Conservation (phyloP, 1,140 invertebrate genomes). For the Musca domestica region DNA sequence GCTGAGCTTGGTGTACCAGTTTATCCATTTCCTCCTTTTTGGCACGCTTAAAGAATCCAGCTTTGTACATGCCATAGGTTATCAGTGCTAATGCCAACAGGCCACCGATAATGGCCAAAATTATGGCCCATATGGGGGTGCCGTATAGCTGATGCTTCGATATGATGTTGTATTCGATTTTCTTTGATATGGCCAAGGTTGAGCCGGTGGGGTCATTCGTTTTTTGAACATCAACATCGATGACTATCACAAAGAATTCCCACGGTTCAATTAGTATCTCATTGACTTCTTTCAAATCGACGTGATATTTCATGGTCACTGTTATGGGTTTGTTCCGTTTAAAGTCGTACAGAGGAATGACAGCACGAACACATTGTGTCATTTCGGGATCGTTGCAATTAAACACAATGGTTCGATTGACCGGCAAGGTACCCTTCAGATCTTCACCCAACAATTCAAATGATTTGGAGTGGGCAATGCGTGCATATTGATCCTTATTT, state of each 20-base stretch:
- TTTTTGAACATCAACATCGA: constrained; percentile 37
- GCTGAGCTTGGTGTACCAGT: constrained; percentile 34
- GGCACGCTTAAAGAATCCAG: constrained; percentile 48
- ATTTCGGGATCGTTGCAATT: constrained; percentile 46
- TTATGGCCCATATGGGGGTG: constrained; percentile 43
- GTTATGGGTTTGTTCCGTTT: constrained; percentile 42
- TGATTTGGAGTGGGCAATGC: constrained; percentile 40
- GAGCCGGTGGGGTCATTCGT: constrained; percentile 31
- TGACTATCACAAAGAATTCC: constrained; percentile 49
- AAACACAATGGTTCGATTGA: constrained; percentile 52
- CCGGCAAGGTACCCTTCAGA: constrained; percentile 42
- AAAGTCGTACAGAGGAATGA: constrained; percentile 44
- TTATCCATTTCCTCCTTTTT: constrained; percentile 48
- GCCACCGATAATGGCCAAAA: constrained; percentile 43
- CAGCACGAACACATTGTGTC: constrained; percentile 42
- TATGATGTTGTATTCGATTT: constrained; percentile 47
- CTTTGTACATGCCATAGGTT: constrained; percentile 46
- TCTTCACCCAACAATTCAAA: constrained; percentile 47
- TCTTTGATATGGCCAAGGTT: constrained; percentile 33
- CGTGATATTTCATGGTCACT: constrained; percentile 40
- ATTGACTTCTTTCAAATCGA: constrained; percentile 49
- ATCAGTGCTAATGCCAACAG: constrained; percentile 40
- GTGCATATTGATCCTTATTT: constrained; percentile 47
- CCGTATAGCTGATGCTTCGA: constrained; percentile 41
- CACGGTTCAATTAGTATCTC: constrained; percentile 47